A percentile compares a stretch with the other conserved stretches of the same genome.
phyloP scores from a whole-genome alignment of 1,140 invertebrate genomes.

The Tenebrio molitor region DNA sequence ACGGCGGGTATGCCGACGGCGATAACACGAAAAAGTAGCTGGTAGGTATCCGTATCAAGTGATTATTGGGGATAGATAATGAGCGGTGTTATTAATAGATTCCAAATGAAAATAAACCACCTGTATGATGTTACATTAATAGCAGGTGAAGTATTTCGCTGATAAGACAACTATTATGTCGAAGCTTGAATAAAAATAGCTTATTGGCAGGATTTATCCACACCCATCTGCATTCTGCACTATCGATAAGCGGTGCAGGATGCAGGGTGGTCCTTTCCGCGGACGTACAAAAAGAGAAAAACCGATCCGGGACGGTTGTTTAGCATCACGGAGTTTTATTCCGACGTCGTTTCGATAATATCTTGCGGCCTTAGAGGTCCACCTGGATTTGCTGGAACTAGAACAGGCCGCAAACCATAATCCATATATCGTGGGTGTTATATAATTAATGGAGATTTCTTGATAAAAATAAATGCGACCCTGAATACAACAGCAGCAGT shows the following conservation, averaged over 20 bases:
- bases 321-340: too few species aligned
- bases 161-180: conserved; percentile 15
- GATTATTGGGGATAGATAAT: conserved; percentile 20
- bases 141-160: conserved; percentile 18
- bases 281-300: too few species aligned
- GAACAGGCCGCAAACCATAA: conserved; percentile 13
- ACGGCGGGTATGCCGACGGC: neutral
- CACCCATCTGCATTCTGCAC: neutral
- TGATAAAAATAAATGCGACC: conserved; percentile 51
- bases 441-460: conserved; percentile 45
- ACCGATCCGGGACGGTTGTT: too few species aligned
- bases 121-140: conserved; percentile 28
- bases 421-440: conserved; percentile 40
- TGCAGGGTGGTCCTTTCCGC: too few species aligned
- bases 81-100: conserved; percentile 23
- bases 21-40: conserved; percentile 25
- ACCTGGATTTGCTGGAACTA: conserved; percentile 15
- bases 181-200: conserved; percentile 4
- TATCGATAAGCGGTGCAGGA: neutral
- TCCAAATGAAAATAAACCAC: conserved; percentile 34
- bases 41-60: neutral
- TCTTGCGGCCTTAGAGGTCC: neutral
- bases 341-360: too few species aligned
- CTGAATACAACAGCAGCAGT: conserved; percentile 50
- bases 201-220: neutral